Evolutionary conservation across 2,888 invertebrate genomes (phyloP).

Genomic region (Heliothis peltigera): DNA sequence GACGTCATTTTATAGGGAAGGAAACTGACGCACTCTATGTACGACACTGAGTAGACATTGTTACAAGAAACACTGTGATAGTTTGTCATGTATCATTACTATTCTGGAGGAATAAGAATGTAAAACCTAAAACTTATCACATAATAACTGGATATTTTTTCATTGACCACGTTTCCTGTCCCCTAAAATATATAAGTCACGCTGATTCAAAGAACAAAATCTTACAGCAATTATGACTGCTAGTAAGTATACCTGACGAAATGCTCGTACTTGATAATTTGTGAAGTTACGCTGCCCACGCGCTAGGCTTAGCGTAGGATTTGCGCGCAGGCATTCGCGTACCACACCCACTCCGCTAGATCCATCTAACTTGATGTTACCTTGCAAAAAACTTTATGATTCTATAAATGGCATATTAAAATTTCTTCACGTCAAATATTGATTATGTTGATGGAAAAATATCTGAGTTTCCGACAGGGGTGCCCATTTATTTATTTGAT

Average conservation of each 20-base stretch:
- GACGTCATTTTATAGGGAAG: conserved; percentile 53
- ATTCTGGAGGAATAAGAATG: not conserved
- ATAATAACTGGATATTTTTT: too few species aligned
- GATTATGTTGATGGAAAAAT: conserved; percentile 6
- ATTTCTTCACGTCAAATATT: conserved; percentile 21
- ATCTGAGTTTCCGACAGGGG: not conserved
- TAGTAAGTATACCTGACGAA: conserved; percentile 34
- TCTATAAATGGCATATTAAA: conserved; percentile 37
- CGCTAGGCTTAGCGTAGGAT: conserved; percentile 49
- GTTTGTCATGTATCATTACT: too few species aligned
- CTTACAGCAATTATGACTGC: conserved; percentile 38
- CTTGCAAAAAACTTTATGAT: conserved; percentile 45
- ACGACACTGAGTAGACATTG: not conserved
- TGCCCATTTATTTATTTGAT: not conserved
- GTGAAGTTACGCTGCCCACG: conserved; percentile 60
- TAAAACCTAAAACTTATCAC: too few species aligned
- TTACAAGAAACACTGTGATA: not conserved
- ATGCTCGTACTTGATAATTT: conserved; percentile 55
- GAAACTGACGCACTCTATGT: conserved; percentile 44
- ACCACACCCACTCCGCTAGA: conserved; percentile 55
- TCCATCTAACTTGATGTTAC: conserved; percentile 43
- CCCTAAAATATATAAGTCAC: not conserved
- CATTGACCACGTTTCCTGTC: not conserved
- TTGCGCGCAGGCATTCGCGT: conserved; percentile 57
- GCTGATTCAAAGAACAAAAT: not conserved